Conservation (phyloP, 2,797 vertebrate species). For the Lutjanus campechanus region DNA sequence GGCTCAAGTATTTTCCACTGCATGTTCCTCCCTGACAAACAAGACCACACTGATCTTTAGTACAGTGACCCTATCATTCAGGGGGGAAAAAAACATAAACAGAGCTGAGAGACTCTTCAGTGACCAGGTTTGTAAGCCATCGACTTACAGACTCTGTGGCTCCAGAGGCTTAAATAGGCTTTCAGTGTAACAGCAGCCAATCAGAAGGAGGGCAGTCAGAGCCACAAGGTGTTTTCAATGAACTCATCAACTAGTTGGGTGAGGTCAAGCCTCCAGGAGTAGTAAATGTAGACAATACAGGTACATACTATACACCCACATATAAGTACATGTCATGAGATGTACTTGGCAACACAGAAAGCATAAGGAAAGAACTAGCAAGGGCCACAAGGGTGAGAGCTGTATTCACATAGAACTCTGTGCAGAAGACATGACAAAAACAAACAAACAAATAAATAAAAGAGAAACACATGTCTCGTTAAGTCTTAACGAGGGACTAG, state of each 20-base stretch:
- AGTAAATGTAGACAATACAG: background rate
- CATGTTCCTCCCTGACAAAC: background rate
- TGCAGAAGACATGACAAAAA: background rate
- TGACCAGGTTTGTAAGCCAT: background rate
- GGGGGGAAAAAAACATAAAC: background rate
- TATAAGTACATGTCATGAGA: background rate
- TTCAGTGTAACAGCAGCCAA: slow-evolving; percentile 12
- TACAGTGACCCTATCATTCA: background rate
- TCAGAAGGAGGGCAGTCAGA: slow-evolving; percentile 11
- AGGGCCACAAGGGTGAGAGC: background rate
- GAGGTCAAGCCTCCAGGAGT: background rate
- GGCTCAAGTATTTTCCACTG: background rate
- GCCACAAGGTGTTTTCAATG: slow-evolving; percentile 13
- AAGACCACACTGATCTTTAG: background rate
- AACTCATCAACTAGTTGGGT: slow-evolving; percentile 1
- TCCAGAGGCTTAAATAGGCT: slow-evolving; percentile 19
- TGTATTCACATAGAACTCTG: background rate
- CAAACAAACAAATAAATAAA: background rate
- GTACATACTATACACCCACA: background rate
- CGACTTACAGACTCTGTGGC: slow-evolving; percentile 6
- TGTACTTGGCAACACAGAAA: background rate
- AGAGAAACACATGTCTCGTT: background rate
- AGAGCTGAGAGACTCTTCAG: background rate
- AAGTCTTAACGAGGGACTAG: slow-evolving; percentile 2
- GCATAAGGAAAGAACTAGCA: too few relatives aligned